These are phyloP conservation scores for Halictus ligatus DNA, from an alignment of 2,888 invertebrate species.

Conservation along the genomic window DNA sequence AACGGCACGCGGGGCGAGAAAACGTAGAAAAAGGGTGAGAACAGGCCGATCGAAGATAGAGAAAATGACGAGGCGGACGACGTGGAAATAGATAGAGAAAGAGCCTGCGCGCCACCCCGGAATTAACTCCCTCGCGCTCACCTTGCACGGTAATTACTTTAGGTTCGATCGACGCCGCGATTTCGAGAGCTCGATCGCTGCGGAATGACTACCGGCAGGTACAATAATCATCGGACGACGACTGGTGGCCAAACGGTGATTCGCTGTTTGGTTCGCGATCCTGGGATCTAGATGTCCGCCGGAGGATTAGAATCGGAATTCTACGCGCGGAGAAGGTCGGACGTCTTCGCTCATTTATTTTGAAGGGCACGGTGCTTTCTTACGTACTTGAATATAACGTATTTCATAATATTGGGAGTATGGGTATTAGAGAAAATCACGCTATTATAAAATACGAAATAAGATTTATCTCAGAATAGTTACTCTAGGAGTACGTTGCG, in stretches of 20 bases:
- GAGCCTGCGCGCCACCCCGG: conserved; percentile 36
- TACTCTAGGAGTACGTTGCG: no score
- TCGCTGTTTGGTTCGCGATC: background rate
- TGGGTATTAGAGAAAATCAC: no score
- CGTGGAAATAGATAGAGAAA: conserved; percentile 60
- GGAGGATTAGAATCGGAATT: background rate
- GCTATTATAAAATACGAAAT: no score
- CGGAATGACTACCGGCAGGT: background rate
- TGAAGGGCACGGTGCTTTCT: background rate
- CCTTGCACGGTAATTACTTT: conserved; percentile 64
- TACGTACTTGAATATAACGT: no score
- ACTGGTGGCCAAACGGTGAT: background rate
- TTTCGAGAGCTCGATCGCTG: conserved; percentile 22
- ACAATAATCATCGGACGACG: conserved; percentile 6
- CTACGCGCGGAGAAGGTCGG: background rate
- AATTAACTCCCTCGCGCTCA: conserved; percentile 62
- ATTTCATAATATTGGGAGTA: no score
- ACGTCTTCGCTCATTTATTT: background rate
- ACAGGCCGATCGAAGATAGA: conserved; percentile 45
- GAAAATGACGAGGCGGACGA: conserved; percentile 58
- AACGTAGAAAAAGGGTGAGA: conserved; percentile 33
- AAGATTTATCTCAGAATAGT: no score
- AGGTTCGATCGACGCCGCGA: conserved; percentile 59
- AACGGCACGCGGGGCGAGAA: conserved; percentile 13
- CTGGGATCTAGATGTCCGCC: background rate